A percentile compares a stretch with the other conserved stretches of the same genome.
Conservation (phyloP, 2,113 vertebrate genomes). For the Pitta sordida region DNA sequence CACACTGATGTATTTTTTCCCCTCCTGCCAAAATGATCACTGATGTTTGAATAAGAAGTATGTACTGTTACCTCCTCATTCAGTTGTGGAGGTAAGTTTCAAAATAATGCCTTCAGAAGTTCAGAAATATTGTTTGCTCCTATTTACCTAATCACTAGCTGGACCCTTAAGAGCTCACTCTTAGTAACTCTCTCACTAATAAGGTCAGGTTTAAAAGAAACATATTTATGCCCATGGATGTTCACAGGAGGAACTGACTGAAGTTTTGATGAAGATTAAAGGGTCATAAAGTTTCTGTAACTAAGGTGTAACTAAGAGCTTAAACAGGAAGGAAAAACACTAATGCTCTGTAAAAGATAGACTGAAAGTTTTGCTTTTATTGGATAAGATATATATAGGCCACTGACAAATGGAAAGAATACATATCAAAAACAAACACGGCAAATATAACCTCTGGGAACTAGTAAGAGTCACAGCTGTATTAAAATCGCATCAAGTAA, state of each 20-base stretch:
- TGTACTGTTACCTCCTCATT: neutral
- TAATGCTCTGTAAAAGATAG: neutral
- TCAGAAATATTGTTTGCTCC: neutral
- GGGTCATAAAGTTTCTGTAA: neutral
- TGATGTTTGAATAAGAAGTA: neutral
- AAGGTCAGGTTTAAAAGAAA: neutral
- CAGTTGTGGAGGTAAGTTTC: neutral
- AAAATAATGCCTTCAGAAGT: neutral
- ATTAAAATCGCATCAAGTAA: neutral
- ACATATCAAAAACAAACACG: neutral
- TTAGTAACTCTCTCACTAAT: neutral
- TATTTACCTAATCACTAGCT: neutral
- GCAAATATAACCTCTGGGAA: neutral
- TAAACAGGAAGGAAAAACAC: neutral
- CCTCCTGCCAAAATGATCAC: neutral
- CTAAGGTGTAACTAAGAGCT: neutral
- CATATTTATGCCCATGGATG: neutral
- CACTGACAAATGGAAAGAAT: neutral
- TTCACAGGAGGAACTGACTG: neutral
- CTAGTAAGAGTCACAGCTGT: neutral
- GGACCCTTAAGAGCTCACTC: neutral
- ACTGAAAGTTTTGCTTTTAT: neutral
- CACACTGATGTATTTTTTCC: neutral
- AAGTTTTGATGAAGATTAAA: neutral
- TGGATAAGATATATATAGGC: neutral